Conservation (phyloP, 2,888 invertebrate genomes). For the Tridacna crocea region DNA sequence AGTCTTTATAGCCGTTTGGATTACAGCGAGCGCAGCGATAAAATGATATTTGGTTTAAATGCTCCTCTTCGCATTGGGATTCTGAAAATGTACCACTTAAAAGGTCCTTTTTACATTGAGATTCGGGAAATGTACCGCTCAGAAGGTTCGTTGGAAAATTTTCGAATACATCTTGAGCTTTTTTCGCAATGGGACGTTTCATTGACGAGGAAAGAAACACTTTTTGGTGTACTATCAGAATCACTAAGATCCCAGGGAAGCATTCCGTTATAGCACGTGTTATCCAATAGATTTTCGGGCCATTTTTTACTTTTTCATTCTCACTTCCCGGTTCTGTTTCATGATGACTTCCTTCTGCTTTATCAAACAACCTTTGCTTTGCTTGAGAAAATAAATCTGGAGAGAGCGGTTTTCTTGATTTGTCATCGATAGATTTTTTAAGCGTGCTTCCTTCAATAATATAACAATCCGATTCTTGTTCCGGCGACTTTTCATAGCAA, state of each 20-base stretch:
- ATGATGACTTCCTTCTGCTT: background rate
- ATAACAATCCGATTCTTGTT: background rate
- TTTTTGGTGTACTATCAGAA: background rate
- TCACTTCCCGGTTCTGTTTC: background rate
- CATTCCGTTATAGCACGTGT: background rate
- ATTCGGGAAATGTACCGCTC: slow-evolving; percentile 6
- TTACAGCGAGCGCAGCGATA: slow-evolving; percentile 3
- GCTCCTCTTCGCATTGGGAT: background rate
- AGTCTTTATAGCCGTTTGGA: slow-evolving; percentile 21
- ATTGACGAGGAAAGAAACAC: background rate
- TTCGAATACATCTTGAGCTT: background rate
- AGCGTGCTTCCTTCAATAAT: slow-evolving; percentile 11
- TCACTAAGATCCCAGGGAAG: background rate
- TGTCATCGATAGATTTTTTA: background rate
- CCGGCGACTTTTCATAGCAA: background rate
- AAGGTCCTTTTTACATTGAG: background rate
- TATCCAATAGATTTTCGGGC: slow-evolving; percentile 2
- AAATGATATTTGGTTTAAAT: slow-evolving; percentile 8
- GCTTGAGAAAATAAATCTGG: too few relatives aligned
- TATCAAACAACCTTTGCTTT: background rate
- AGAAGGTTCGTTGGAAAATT: slow-evolving; percentile 5
- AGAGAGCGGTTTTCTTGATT: background rate
- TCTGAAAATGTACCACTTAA: slow-evolving; percentile 13
- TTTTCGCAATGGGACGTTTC: background rate
- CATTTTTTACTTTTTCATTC: background rate